Percentiles rank a stretch among this genome's conserved stretches.
Evolutionary conservation across 64 coral and sea anemone species (phyloP).

Genomic region (Actinia tenebrosa): DNA sequence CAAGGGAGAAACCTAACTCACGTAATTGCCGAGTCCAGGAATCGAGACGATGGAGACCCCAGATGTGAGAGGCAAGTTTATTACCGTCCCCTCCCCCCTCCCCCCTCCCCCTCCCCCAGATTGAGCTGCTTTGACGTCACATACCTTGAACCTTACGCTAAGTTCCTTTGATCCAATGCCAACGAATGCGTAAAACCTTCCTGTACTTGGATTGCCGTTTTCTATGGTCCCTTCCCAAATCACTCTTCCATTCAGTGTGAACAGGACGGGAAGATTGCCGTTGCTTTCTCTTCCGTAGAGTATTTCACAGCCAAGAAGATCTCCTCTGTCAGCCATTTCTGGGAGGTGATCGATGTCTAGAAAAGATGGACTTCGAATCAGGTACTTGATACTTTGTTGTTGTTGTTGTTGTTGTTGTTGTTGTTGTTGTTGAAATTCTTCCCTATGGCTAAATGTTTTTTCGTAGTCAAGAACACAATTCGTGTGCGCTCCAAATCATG

Average conservation of each 20-base stretch:
- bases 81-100: no score
- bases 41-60: no score
- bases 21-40: no score
- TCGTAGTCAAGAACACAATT: no score
- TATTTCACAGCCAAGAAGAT: constrained; percentile 2
- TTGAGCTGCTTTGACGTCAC: neutral
- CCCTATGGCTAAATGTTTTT: no score
- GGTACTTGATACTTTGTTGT: neutral
- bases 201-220: neutral
- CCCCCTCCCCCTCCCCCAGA: no score
- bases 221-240: neutral
- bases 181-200: neutral
- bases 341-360: neutral
- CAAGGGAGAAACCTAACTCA: no score
- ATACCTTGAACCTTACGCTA: neutral
- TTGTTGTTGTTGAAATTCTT: no score
- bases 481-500: no score
- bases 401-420: neutral
- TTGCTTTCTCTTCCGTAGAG: neutral
- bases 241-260: neutral
- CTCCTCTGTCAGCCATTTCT: neutral
- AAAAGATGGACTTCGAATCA: neutral
- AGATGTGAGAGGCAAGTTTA: no score
- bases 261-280: neutral
- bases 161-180: neutral